phyloP scores from a whole-genome alignment of 2,113 vertebrate species.

The Channa maculata region DNA sequence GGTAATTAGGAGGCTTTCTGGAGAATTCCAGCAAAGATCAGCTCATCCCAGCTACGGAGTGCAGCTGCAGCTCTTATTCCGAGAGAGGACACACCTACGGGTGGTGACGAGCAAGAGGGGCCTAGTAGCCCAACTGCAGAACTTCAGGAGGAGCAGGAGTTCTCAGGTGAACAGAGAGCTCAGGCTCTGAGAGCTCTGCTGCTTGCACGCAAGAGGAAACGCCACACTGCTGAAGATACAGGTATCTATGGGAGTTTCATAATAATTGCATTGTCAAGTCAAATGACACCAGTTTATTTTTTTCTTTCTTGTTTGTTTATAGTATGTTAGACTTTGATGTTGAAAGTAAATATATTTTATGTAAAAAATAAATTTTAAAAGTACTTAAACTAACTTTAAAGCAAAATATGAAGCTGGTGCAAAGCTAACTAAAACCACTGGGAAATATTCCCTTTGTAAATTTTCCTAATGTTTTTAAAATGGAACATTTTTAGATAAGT shows the following conservation, averaged over 20 bases:
- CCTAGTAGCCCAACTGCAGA: conserved; percentile 39
- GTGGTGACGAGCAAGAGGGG: conserved; percentile 32
- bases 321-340: not conserved
- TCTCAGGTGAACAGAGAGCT: conserved; percentile 68
- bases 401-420: not conserved
- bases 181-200: conserved; percentile 80
- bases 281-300: conserved; percentile 23
- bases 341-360: not conserved
- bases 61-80: conserved; percentile 82
- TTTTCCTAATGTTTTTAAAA: not conserved
- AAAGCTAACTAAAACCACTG: too few species aligned
- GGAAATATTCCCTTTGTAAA: not conserved
- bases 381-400: too few species aligned
- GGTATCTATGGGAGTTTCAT: conserved; percentile 52
- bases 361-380: not conserved
- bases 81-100: conserved; percentile 21
- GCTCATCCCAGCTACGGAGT: conserved; percentile 78
- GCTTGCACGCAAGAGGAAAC: conserved; percentile 80
- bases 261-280: not conserved
- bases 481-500: not conserved
- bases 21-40: conserved; percentile 90
- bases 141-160: conserved; percentile 18
- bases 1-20: conserved; percentile 91
- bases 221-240: conserved; percentile 3
- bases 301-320: not conserved